Base-by-base conservation (phyloP, 1,140 invertebrate species). In the Wiebesia pumilae region DNA sequence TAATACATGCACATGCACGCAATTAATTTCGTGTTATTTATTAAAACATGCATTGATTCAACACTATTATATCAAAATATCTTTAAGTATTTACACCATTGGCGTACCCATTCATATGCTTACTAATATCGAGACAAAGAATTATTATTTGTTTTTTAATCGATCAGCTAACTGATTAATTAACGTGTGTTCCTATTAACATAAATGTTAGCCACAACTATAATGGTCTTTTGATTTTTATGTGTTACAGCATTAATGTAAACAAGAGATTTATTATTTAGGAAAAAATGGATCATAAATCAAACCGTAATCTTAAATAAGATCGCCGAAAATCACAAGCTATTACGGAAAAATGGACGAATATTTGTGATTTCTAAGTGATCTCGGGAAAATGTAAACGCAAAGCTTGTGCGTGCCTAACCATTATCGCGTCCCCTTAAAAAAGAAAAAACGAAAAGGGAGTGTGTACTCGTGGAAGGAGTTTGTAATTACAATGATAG, bases 401-500 rank as follows among this genome's bases (percentile, higher is more conserved):
- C n/a, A 30, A 47, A 67, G 67, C 51, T 35, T 75, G 78, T 88
- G 87, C 83, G 83, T 88, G 87, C 58, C n/a, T 62, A 69, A 54
- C 83, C 81, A 86, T 80, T 87, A 87, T 88, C 79, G 78, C 78
- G 24, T 80, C 35, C 40, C 54, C 35, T 62, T 38, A 35, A 73
- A 58, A 65, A 71, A 67, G 82, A 81, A 83, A 69, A n/a, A n/a
- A n/a, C n/a, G n/a, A n/a, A n/a, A 84, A 62, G 67, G 78, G 83
- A 62, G 27, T 67, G 83, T 79, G 77, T 87, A 88, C 85, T 87
- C 83, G 65, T 67, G n/a, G 30, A 7, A 21, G 73, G n/a, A 40
- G 38, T 9, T 71, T 58, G 87, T 87, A 88, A 89, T 88, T 89
- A 88, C 86, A 88, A 84, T 85, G 81, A 88, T 65, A 89, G 87